phyloP scores from a whole-genome alignment of 2,888 invertebrate species.

The Diarsia mendica region DNA sequence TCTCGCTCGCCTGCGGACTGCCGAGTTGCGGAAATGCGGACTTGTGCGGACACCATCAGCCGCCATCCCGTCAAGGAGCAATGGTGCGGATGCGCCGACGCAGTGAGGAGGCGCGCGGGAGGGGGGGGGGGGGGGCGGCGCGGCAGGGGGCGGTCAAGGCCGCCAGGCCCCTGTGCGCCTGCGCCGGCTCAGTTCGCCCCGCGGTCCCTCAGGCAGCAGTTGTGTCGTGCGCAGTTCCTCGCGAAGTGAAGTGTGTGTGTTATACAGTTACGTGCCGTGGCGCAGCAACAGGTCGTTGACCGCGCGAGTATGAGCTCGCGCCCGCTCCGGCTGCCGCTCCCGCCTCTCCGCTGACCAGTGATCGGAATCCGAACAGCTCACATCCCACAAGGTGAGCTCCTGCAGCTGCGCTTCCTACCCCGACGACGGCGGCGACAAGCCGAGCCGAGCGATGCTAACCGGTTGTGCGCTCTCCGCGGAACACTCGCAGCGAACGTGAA shows the following conservation, averaged over 20 bases:
- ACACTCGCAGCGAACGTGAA: constrained; percentile 23
- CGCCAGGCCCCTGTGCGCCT: constrained; percentile 72
- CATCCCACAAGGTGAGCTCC: constrained; percentile 77
- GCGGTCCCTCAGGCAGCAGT: constrained; percentile 67
- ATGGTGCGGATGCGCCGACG: constrained; percentile 56
- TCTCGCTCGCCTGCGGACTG: background rate
- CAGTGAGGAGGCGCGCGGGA: constrained; percentile 43
- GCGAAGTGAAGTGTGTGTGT: constrained; percentile 74
- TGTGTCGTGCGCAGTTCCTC: constrained; percentile 48
- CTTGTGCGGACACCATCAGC: constrained; percentile 3
- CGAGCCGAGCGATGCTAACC: constrained; percentile 43
- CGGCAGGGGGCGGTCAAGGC: constrained; percentile 82
- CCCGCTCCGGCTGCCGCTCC: constrained; percentile 73
- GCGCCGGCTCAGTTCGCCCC: constrained; percentile 64
- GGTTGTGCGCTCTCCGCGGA: constrained; percentile 47
- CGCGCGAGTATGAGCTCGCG: constrained; percentile 85
- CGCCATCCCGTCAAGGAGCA: constrained; percentile 23
- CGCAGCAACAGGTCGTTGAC: constrained; percentile 82
- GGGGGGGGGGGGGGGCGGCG: constrained; percentile 32
- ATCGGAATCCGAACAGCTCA: constrained; percentile 57
- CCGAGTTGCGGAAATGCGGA: background rate
- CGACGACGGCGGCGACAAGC: background rate
- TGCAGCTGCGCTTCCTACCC: constrained; percentile 43
- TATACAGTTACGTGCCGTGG: constrained; percentile 76
- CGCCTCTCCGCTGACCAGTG: constrained; percentile 64